These are phyloP conservation scores for Spialia ferax DNA, from an alignment of 2,888 invertebrate species.

Conservation along the genomic window DNA sequence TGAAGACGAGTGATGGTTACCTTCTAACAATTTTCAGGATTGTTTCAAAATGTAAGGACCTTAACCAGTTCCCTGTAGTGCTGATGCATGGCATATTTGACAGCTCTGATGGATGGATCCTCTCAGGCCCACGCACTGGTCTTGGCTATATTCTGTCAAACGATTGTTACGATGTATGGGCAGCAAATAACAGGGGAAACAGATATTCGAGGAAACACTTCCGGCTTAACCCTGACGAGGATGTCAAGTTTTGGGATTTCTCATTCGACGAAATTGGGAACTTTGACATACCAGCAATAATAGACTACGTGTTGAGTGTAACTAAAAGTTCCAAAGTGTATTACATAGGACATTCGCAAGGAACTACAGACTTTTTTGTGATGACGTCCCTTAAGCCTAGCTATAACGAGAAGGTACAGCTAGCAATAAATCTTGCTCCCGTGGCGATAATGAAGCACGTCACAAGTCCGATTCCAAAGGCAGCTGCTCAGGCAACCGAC, in stretches of 20 bases:
- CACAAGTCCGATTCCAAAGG: slow-evolving; percentile 57
- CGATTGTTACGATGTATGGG: slow-evolving; percentile 79
- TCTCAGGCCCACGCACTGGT: slow-evolving; percentile 65
- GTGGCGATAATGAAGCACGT: slow-evolving; percentile 84
- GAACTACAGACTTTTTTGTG: slow-evolving; percentile 86
- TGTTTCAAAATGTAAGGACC: slow-evolving; percentile 54
- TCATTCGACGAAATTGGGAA: slow-evolving; percentile 90
- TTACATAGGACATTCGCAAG: slow-evolving; percentile 90
- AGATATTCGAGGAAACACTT: slow-evolving; percentile 85
- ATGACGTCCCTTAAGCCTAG: slow-evolving; percentile 80
- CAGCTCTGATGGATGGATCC: slow-evolving; percentile 57
- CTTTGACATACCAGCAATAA: slow-evolving; percentile 89
- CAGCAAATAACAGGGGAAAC: slow-evolving; percentile 84
- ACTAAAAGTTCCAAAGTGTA: slow-evolving; percentile 83
- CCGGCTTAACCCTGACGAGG: slow-evolving; percentile 60
- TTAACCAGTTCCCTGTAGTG: slow-evolving; percentile 50
- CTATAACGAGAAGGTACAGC: slow-evolving; percentile 84
- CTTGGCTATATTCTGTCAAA: slow-evolving; percentile 68
- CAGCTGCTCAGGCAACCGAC: slow-evolving; percentile 52
- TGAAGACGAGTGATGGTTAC: slow-evolving; percentile 58
- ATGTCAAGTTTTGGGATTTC: slow-evolving; percentile 78
- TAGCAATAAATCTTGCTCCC: slow-evolving; percentile 84
- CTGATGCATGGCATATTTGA: slow-evolving; percentile 61
- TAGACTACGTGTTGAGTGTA: slow-evolving; percentile 55
- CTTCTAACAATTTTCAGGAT: slow-evolving; percentile 53